Base-by-base conservation (phyloP, 2,797 vertebrate species). In the Enteromius thamalakanensis region DNA sequence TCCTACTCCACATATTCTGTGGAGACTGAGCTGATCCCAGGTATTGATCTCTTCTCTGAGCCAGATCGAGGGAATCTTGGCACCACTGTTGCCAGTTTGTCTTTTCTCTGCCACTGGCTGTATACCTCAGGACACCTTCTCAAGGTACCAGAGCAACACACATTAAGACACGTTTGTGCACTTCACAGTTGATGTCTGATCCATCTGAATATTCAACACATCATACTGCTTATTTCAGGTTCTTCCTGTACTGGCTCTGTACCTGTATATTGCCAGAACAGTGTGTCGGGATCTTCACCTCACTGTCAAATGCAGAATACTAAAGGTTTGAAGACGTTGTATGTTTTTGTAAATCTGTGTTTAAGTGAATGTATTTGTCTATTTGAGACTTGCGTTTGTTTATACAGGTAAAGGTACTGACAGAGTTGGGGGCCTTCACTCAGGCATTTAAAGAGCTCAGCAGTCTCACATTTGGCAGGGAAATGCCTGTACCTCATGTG, bases 1-100 rank as follows among this genome's bases (percentile, higher is more conserved):
- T 93, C 94, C 81, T 99, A 97, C 55, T 94, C 93, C 67, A 93
- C 92, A 3, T 95, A 97, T 87, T 93, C 91, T 85, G 83, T 94
- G 11, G 86, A 88, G n/a, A 90, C 89, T 49, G 91, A 95, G 80
- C 95, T 98, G 76, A 91, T 98, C 83, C 97, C 97, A 17, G 97
- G 97, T 11, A 90, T 97, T 0, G 93, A 98, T 77, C 92, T 98
- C 79, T 98, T 99, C 92, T 96, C 95, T 0, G 96, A 97, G 72
- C 89, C 86, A 26, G 91, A 91, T 89, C 94, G 96, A 88, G 92
- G 94, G 84, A 93, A 96, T 81, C 83, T 96, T 0, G 87, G 92
- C 76, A 93, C 92, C 37, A 95, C 95, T 26, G 90, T 96, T 47
- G 90, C 94, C 86, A 95, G 96, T 88, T 92, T 99, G 34, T 91